Evolutionary conservation across 2,113 vertebrate species (phyloP).

Genomic region (Collichthys lucidus): DNA sequence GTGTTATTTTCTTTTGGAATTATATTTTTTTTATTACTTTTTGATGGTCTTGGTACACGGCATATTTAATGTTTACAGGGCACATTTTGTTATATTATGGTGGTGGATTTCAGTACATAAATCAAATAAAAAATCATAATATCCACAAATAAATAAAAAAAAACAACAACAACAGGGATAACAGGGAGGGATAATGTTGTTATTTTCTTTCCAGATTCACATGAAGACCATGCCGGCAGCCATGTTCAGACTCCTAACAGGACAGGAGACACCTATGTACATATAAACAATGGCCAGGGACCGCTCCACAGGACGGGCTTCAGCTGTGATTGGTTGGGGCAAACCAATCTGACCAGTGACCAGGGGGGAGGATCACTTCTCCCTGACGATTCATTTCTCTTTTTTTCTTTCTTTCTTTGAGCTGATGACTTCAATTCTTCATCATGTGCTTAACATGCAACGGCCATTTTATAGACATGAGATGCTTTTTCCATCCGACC

Average conservation of each 20-base stretch:
- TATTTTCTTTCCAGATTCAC: conserved; percentile 88
- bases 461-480: conserved; percentile 57
- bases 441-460: conserved; percentile 66
- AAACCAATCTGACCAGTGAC: conserved; percentile 43
- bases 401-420: conserved; percentile 28
- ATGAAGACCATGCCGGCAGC: conserved; percentile 99
- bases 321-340: conserved; percentile 38
- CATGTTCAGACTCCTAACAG: conserved; percentile 99
- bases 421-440: conserved; percentile 56
- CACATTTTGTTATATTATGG: too few species aligned
- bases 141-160: too few species aligned
- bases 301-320: conserved; percentile 36
- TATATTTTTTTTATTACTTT: too few species aligned
- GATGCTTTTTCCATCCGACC: conserved; percentile 71
- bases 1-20: not conserved
- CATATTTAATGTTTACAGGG: too few species aligned
- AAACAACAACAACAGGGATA: too few species aligned
- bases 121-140: too few species aligned
- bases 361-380: conserved; percentile 35
- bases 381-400: conserved; percentile 25
- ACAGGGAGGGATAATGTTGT: too few species aligned
- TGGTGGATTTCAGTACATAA: too few species aligned
- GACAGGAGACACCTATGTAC: conserved; percentile 97
- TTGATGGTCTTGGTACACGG: too few species aligned
- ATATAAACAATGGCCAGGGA: conserved; percentile 84